Conservation (phyloP, 2,113 vertebrate genomes). For the Leucoraja erinaceus region DNA sequence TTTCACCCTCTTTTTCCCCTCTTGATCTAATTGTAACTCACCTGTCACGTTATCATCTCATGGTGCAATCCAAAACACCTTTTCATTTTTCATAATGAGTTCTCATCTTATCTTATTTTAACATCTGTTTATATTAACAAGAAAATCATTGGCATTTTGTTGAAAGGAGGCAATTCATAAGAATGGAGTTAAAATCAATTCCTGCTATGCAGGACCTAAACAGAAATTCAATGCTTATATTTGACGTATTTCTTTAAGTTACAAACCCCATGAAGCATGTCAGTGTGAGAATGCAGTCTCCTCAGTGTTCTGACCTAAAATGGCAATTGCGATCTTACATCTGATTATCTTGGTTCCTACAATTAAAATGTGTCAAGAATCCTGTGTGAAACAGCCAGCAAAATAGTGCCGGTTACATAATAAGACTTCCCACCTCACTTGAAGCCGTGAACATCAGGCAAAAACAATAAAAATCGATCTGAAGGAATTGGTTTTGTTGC, state of each 20-base stretch:
- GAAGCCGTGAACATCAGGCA: neutral
- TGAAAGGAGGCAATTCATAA: neutral
- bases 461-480: neutral
- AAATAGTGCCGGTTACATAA: neutral
- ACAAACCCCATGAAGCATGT: neutral
- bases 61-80: neutral
- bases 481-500: neutral
- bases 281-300: neutral
- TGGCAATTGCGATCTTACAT: neutral
- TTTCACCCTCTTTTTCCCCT: neutral
- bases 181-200: neutral
- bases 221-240: neutral
- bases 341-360: neutral
- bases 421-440: neutral
- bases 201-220: neutral
- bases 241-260: neutral
- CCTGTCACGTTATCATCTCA: neutral
- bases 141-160: neutral
- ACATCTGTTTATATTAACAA: neutral
- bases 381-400: neutral
- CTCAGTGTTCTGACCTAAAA: neutral
- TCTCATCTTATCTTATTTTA: neutral
- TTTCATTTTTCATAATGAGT: neutral
- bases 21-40: neutral
- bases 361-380: neutral